Evolutionary conservation across 1,140 invertebrate genomes (phyloP), one percentile per base, ranked within the genome.

Genomic region (Lepeophtheirus salmonis): DNA sequence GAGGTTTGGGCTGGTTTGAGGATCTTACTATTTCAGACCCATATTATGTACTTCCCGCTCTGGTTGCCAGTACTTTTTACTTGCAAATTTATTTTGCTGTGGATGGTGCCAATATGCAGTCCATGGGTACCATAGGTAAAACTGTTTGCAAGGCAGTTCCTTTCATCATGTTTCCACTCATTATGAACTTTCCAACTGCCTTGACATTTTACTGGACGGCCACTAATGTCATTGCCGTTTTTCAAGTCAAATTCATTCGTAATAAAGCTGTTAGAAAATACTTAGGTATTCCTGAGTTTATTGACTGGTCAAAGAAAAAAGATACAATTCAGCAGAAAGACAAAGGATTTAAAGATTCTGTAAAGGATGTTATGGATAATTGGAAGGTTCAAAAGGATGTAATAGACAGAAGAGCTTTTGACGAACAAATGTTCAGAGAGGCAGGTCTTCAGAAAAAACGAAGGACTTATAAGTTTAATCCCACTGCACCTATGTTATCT

Each of bases 1-100:
- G 92, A n/a, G 95, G 95, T 2, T 62, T 90, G 0, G 81, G 76
- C 56, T 99, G 94, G 94, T 92, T 97, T 69, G 75, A 76, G 0
- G 89, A 99, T 77, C 76, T 99, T 13, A 91, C 89, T 2, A 65
- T 88, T 6, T 72, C 82, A 22, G 95, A 98, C 76, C 90, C 90
- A 12, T 90, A 78, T 70, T 97, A 83, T 67, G 62, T 86, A 17
- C 71, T 98, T 59, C 95, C 95, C 2, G 1, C 92, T 0, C 72
- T 92, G 50, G 94, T 90, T 1, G 80, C 81, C 70, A 66, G 74
- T 0, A 63, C 65, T 24, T 63, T 62, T 63, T 66, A 51, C 64
- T 70, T 68, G 59, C 66, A 81, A 77, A 58, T 88, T 14, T 88
- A 89, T 58, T 77, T 83, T n/a, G 89, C 92, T 65, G 73, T 77